These are phyloP conservation scores for Hemithea aestivaria DNA, from an alignment of 2,888 invertebrate genomes.

Conservation along the genomic window DNA sequence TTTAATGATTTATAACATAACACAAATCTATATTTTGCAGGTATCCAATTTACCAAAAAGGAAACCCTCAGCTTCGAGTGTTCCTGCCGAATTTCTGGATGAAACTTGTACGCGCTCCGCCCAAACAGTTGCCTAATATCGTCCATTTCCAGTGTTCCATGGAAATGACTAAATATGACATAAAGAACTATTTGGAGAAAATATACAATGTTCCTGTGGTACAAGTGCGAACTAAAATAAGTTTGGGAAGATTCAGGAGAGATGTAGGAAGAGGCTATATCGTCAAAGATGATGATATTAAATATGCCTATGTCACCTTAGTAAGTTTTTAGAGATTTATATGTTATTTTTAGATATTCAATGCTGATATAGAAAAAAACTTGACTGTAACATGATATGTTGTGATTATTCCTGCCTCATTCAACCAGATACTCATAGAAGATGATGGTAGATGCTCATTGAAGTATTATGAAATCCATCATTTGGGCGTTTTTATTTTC, in stretches of 20 bases:
- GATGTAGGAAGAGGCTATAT: constrained; percentile 82
- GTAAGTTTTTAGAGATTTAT: constrained; percentile 62
- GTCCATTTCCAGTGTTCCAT: constrained; percentile 94
- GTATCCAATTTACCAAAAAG: constrained; percentile 94
- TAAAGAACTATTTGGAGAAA: constrained; percentile 96
- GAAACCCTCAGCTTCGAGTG: constrained; percentile 95
- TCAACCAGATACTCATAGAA: no score
- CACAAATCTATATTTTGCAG: constrained; percentile 59
- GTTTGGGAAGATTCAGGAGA: constrained; percentile 82
- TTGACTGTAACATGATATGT: no score
- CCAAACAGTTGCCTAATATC: constrained; percentile 86
- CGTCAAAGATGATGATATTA: constrained; percentile 89
- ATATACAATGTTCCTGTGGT: constrained; percentile 93
- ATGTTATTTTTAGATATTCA: no score
- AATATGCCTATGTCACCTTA: constrained; percentile 88
- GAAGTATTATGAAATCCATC: no score
- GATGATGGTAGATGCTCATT: no score
- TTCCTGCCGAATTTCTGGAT: constrained; percentile 99
- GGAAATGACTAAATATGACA: constrained; percentile 94
- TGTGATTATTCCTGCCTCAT: no score
- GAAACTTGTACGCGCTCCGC: constrained; percentile 88
- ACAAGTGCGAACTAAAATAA: constrained; percentile 87
- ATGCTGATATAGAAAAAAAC: no score
- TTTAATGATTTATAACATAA: no score
- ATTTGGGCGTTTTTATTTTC: no score